A percentile compares a stretch with the other conserved stretches of the same genome.
phyloP scores from a whole-genome alignment of 1,140 invertebrate species.

The Conopomorpha cramerella region DNA sequence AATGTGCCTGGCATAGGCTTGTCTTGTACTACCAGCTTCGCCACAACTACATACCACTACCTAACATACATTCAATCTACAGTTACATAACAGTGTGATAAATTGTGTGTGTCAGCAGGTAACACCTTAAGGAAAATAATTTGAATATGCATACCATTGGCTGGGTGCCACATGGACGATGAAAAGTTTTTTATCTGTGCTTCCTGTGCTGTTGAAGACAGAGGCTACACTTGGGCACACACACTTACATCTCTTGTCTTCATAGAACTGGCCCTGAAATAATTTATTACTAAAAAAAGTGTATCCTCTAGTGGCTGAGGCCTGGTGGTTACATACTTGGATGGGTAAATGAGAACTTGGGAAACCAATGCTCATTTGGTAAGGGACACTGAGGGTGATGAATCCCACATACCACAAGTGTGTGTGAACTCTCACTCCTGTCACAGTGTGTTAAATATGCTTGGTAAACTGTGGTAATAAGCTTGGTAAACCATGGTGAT shows the following conservation, averaged over 20 bases:
- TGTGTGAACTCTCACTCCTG: too few species aligned
- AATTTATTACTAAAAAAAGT: too few species aligned
- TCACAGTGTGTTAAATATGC: too few species aligned
- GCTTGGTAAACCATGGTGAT: too few species aligned
- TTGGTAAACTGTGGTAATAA: too few species aligned
- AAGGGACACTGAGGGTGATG: too few species aligned
- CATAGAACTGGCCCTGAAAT: slow-evolving; percentile 75
- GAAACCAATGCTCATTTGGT: too few species aligned
- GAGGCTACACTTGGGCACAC: slow-evolving; percentile 80
- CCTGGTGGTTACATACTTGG: too few species aligned
- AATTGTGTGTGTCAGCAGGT: neutral
- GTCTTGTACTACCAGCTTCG: neutral
- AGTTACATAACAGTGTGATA: neutral
- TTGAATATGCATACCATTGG: slow-evolving; percentile 67
- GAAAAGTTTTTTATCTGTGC: slow-evolving; percentile 66
- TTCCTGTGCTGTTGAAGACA: slow-evolving; percentile 70
- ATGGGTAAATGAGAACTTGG: too few species aligned
- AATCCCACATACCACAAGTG: too few species aligned
- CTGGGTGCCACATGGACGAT: slow-evolving; percentile 80
- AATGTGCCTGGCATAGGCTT: neutral
- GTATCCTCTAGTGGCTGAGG: too few species aligned
- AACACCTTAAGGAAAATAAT: neutral
- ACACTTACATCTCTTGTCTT: slow-evolving; percentile 88
- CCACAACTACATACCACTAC: neutral
- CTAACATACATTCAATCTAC: neutral